Evolutionary conservation across 2,888 invertebrate genomes (phyloP).

Genomic region (Trachelus troglodyta): DNA sequence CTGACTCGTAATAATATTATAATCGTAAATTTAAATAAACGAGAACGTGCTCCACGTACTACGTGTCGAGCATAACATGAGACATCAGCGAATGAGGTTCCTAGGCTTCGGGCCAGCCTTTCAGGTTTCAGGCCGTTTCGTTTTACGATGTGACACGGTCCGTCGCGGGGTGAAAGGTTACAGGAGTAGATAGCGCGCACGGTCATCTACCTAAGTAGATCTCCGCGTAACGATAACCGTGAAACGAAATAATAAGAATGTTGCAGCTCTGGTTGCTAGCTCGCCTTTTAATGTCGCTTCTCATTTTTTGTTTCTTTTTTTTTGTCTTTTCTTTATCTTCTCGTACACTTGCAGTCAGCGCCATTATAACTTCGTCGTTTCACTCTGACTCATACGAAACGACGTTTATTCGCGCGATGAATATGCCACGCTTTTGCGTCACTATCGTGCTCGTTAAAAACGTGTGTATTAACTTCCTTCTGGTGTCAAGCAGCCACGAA

Average conservation of each 20-base stretch:
- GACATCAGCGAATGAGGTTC: background rate
- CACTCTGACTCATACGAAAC: background rate
- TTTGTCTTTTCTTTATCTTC: background rate
- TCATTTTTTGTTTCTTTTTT: background rate
- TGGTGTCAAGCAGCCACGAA: background rate
- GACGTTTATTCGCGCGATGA: background rate
- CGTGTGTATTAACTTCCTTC: background rate
- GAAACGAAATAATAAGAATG: slow-evolving; percentile 47
- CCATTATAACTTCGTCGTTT: background rate
- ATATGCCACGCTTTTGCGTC: background rate
- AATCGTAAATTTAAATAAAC: slow-evolving; percentile 60
- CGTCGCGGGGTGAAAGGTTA: slow-evolving; percentile 29
- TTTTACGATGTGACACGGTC: slow-evolving; percentile 56
- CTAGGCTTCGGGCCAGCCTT: slow-evolving; percentile 22
- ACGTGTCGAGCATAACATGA: slow-evolving; percentile 59
- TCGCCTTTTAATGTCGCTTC: background rate
- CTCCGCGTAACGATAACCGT: slow-evolving; percentile 50
- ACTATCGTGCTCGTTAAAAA: background rate
- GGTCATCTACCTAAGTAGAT: slow-evolving; percentile 39
- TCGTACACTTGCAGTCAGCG: background rate
- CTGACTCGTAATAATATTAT: slow-evolving; percentile 37
- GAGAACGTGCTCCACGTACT: slow-evolving; percentile 46
- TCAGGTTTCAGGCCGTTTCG: slow-evolving; percentile 51
- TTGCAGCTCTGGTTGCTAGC: background rate
- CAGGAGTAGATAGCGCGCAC: slow-evolving; percentile 20